Conservation (phyloP, 2,797 vertebrate genomes). For the Leptoclinus maculatus region DNA sequence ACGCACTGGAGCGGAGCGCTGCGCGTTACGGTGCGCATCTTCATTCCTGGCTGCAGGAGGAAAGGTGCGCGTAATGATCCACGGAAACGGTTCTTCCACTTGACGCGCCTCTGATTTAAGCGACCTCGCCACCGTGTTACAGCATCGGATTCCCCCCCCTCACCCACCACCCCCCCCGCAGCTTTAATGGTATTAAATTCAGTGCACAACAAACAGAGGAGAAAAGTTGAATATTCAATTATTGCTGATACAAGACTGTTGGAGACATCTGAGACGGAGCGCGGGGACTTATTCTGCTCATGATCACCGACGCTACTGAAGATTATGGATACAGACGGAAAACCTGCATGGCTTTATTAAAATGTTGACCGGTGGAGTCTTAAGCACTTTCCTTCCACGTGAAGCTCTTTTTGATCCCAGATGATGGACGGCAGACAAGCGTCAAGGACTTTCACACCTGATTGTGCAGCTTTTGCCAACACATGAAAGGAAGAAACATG, state of each 20-base stretch:
- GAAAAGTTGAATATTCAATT: conserved; percentile 4
- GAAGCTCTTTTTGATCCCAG: conserved; percentile 26
- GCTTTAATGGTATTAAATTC: neutral
- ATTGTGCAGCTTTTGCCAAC: conserved; percentile 56
- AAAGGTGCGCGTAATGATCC: conserved; percentile 60
- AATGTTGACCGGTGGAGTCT: conserved; percentile 40
- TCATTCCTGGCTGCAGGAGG: conserved; percentile 56
- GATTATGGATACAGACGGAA: conserved; percentile 29
- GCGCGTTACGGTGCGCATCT: conserved; percentile 69
- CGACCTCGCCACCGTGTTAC: neutral
- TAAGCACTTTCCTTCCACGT: conserved; percentile 11
- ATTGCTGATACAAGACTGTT: neutral
- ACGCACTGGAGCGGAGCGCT: conserved; percentile 54
- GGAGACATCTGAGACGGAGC: neutral
- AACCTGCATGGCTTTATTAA: neutral
- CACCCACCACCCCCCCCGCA: neutral
- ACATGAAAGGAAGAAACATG: conserved; percentile 69
- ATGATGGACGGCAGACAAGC: conserved; percentile 65
- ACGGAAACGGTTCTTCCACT: conserved; percentile 7
- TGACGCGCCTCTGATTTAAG: neutral
- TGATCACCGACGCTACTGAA: neutral
- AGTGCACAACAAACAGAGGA: conserved; percentile 26
- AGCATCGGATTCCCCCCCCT: neutral
- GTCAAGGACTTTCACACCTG: conserved; percentile 58
- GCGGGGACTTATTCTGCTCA: neutral